phyloP scores from a whole-genome alignment of 2,113 vertebrate species.

The Stomatorhinus ivindoensis region DNA sequence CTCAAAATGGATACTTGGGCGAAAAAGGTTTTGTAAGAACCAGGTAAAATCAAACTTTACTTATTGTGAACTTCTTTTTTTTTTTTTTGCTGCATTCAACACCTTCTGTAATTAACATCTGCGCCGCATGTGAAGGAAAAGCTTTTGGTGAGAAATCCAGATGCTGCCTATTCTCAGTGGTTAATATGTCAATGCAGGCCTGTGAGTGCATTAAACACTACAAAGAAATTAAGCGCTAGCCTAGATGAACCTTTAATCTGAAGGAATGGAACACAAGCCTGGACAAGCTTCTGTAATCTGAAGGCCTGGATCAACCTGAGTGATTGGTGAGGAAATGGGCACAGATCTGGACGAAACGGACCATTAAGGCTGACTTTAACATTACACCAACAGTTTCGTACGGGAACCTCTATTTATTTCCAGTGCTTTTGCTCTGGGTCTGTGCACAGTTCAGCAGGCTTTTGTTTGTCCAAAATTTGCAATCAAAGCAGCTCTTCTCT shows the following conservation, averaged over 20 bases:
- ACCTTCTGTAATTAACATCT: not conserved
- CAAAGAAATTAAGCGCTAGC: slow-evolving; percentile 20
- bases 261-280: not conserved
- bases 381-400: no score
- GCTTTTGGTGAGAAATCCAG: slow-evolving; percentile 32
- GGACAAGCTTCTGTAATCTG: not conserved
- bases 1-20: slow-evolving; percentile 36
- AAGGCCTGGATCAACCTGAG: not conserved
- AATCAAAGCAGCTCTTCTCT: not conserved
- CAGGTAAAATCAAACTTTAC: slow-evolving; percentile 16
- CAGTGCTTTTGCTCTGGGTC: not conserved
- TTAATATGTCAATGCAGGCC: slow-evolving; percentile 30
- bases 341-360: slow-evolving; percentile 15
- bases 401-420: not conserved
- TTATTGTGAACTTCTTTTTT: slow-evolving; percentile 16
- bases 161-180: slow-evolving; percentile 31
- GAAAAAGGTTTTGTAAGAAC: slow-evolving; percentile 37
- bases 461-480: not conserved
- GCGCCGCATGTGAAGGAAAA: slow-evolving; percentile 30
- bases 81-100: slow-evolving; percentile 25
- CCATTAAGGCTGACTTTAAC: slow-evolving; percentile 14
- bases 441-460: not conserved
- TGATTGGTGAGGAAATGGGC: not conserved
- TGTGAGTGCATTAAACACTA: slow-evolving; percentile 19
- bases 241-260: slow-evolving; percentile 1